phyloP scores from a whole-genome alignment of 1,140 invertebrate genomes.

The Hycleus cichorii region DNA sequence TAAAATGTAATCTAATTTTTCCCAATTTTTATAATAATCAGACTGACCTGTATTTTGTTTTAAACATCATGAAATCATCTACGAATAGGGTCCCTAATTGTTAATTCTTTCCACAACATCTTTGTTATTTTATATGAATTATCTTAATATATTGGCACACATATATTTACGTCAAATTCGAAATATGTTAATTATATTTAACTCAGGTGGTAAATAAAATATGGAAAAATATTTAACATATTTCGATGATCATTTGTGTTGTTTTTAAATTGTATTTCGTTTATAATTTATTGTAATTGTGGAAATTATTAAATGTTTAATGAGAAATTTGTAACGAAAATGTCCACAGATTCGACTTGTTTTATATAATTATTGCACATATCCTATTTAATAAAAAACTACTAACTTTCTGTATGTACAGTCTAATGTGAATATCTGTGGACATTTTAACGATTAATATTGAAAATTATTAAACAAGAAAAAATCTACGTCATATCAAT shows the following conservation, averaged over 20 bases:
- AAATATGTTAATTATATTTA: conserved; percentile 17
- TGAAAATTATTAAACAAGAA: neutral
- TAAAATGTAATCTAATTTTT: conserved; percentile 3
- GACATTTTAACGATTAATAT: conserved; percentile 17
- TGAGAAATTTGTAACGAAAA: neutral
- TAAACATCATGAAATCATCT: conserved; percentile 22
- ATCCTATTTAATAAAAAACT: neutral
- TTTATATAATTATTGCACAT: conserved; percentile 17
- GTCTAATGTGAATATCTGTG: conserved; percentile 23
- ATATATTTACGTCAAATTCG: conserved; percentile 27
- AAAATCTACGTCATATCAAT: conserved; percentile 36
- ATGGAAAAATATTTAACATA: conserved; percentile 6
- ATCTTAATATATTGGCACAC: conserved; percentile 23
- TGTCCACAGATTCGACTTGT: conserved; percentile 17
- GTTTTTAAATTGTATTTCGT: too few relatives aligned
- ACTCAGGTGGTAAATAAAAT: conserved; percentile 20
- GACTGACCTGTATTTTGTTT: conserved; percentile 21
- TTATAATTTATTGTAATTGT: conserved; percentile 4
- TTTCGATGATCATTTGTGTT: conserved; percentile 8
- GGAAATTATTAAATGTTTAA: conserved; percentile 7
- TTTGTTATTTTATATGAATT: neutral
- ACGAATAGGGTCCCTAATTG: conserved; percentile 31
- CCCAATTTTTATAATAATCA: conserved; percentile 17
- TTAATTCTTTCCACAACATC: neutral
- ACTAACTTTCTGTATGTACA: neutral